Conservation (phyloP, 2,888 invertebrate genomes). For the Crioceris asparagi region DNA sequence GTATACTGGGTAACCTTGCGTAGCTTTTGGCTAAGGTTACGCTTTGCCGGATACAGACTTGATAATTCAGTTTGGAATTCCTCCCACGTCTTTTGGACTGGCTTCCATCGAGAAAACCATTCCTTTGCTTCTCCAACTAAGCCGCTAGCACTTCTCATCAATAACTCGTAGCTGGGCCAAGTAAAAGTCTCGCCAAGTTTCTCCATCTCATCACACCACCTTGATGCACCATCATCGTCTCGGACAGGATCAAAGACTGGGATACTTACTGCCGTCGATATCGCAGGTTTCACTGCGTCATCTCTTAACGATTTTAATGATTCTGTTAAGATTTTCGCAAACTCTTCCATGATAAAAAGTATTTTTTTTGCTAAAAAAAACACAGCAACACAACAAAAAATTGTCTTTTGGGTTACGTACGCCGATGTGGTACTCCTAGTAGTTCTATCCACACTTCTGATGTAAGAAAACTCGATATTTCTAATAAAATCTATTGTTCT, state of each 20-base stretch:
- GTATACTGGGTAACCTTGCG: conserved; percentile 10
- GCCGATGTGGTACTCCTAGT: no score
- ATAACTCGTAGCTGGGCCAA: conserved; percentile 1
- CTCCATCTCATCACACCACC: conserved; percentile 11
- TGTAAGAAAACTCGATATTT: no score
- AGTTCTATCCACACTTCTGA: no score
- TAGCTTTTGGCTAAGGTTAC: conserved; percentile 9
- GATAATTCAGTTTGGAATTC: conserved; percentile 8
- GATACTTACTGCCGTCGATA: not conserved
- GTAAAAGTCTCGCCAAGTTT: conserved; percentile 7
- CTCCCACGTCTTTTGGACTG: conserved; percentile 9
- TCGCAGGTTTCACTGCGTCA: not conserved
- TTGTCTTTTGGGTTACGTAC: no score
- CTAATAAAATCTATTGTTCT: no score
- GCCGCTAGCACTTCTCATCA: conserved; percentile 1
- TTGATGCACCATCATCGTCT: conserved; percentile 8
- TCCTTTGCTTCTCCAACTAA: conserved; percentile 6
- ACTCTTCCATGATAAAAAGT: not conserved
- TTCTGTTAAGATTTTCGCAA: not conserved
- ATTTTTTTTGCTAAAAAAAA: no score
- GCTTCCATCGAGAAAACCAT: conserved; percentile 10
- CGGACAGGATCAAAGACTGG: conserved; percentile 2
- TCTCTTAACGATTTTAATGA: no score
- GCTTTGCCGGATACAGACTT: conserved; percentile 10
- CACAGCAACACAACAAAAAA: no score